phyloP scores from a whole-genome alignment of 2,797 vertebrate species.

The Melopsittacus undulatus region DNA sequence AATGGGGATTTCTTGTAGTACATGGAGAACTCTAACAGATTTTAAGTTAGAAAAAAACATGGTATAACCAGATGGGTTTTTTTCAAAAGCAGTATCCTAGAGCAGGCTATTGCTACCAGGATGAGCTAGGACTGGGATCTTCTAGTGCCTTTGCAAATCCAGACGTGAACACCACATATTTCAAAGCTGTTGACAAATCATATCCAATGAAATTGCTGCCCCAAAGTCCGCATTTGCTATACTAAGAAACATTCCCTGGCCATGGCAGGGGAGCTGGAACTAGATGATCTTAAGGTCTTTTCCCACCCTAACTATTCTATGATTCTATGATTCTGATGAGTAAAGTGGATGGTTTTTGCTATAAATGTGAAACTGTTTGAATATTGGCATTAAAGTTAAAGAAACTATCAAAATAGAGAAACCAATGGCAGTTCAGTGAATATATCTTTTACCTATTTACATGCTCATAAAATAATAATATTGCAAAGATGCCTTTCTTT shows the following conservation, averaged over 20 bases:
- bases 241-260: background rate
- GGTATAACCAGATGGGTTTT: background rate
- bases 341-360: background rate
- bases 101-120: background rate
- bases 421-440: background rate
- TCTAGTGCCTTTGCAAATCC: background rate
- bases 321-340: background rate
- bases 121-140: background rate
- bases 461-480: background rate
- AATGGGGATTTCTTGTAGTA: background rate
- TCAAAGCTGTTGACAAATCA: background rate
- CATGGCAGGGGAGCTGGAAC: too few species aligned
- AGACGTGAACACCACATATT: accelerated
- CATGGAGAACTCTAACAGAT: background rate
- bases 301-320: too few species aligned
- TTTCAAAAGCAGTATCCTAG: background rate
- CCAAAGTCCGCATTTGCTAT: background rate
- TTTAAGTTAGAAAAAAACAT: background rate
- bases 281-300: too few species aligned
- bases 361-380: background rate
- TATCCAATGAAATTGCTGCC: background rate
- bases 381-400: background rate
- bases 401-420: background rate
- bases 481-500: background rate
- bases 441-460: background rate